Base-by-base conservation (phyloP, 2,888 invertebrate species). In the Melanophora roralis region DNA sequence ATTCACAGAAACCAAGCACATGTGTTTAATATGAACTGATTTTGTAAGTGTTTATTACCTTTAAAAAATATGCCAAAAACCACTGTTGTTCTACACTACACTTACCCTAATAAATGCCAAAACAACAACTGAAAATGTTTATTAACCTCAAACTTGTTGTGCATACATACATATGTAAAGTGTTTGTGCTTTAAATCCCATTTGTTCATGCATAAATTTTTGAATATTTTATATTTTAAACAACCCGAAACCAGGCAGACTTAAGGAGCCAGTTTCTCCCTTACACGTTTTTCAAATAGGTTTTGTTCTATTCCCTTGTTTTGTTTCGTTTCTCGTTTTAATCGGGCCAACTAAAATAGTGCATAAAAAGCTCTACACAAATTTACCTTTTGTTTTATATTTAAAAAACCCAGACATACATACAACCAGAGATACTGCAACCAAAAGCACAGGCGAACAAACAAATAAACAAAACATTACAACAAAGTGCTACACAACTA, bases 151-250 rank as follows among this genome's bases (percentile, higher is more conserved):
- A 1, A n/a, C n/a, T n/a, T n/a, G n/a, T n/a, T 40, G 32, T 16
- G 43, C 8, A 16, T 36, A 14, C 14, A 21, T 45, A 45, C n/a
- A 12, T 40, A 14, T 27, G 34, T 47, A 14, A 49, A 40, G 43
- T 27, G 53, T 45, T 47, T 55, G 59, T 47, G 57, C 43, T 69
- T 74, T 74, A 81, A 81, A 81, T 81, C 77, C 77, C 77, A 81
- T 74, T 81, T 78, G 77, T 67, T 55, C 73, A 53, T 76, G 62
- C 47, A 34, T 49, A 67, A 62, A 71, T 69, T 77, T 64, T 68
- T 64, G 74, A 74, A 74, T 74, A 74, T 67, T 73, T 65, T 59
- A 65, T n/a, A n/a, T n/a, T n/a, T n/a, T n/a, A 74, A 72, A 55
- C 43, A 23, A 21, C 32, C 51, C 6, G 27, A 21, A 5, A 34